Percentiles rank a stretch among this genome's conserved stretches.
phyloP scores from a whole-genome alignment of 2,113 vertebrate genomes.

The Hydrochoerus hydrochaeris region DNA sequence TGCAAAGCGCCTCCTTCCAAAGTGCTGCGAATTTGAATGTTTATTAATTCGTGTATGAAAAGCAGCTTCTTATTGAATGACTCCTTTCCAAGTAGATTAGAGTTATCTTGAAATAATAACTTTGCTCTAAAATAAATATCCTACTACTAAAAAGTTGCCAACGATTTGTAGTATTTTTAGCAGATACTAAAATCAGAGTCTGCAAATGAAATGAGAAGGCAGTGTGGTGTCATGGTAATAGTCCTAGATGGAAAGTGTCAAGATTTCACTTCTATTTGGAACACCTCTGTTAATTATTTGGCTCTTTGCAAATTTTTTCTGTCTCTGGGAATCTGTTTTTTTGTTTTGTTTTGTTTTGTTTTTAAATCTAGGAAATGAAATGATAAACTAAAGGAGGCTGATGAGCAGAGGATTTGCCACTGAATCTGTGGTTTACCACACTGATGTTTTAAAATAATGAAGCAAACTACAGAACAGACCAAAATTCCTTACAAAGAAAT shows the following conservation, averaged over 20 bases:
- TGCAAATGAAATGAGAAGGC: not conserved
- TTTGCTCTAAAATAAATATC: conserved; percentile 11
- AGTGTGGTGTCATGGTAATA: not conserved
- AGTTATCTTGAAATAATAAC: not conserved
- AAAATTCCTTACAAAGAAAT: not conserved
- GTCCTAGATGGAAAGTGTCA: not conserved
- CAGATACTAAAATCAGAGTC: not conserved
- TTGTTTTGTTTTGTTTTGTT: no score
- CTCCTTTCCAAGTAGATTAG: not conserved
- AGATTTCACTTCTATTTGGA: not conserved
- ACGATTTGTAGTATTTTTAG: not conserved
- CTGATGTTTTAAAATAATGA: not conserved
- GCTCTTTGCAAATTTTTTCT: not conserved
- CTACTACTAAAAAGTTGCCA: not conserved
- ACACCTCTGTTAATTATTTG: not conserved
- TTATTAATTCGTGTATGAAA: conserved; percentile 14
- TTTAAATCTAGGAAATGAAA: not conserved
- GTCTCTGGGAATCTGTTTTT: not conserved
- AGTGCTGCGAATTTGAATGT: conserved; percentile 8
- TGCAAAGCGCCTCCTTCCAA: not conserved
- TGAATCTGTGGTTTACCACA: not conserved
- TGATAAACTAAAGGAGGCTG: not conserved
- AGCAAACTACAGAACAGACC: not conserved
- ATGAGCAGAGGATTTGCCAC: not conserved
- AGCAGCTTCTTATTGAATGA: not conserved